These are phyloP conservation scores for Mesaphorura yosii DNA, from an alignment of 1,140 invertebrate species.

Conservation along the genomic window DNA sequence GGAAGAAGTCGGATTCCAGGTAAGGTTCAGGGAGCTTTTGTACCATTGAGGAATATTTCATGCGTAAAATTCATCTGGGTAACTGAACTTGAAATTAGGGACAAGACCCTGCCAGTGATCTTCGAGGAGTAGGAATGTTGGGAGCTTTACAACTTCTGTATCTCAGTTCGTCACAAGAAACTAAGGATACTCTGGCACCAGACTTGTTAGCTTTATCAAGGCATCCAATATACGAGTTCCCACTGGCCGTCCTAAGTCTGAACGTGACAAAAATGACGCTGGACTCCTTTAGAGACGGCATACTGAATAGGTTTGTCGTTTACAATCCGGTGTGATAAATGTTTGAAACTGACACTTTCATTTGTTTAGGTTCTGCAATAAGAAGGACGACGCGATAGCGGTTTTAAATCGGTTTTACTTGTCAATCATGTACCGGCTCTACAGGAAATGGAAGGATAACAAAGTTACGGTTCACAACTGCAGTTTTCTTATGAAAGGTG, in stretches of 20 bases:
- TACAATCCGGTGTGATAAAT: neutral
- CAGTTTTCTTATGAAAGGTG: slow-evolving; percentile 44
- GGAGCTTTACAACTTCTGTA: slow-evolving; percentile 40
- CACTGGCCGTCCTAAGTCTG: slow-evolving; percentile 44
- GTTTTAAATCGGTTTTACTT: slow-evolving; percentile 43
- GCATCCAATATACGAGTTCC: slow-evolving; percentile 43
- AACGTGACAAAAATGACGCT: slow-evolving; percentile 44
- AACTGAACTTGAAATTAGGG: slow-evolving; percentile 32
- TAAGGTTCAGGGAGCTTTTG: no score
- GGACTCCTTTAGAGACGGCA: slow-evolving; percentile 41
- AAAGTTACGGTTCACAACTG: slow-evolving; percentile 43
- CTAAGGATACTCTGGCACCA: slow-evolving; percentile 35
- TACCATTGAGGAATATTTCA: no score
- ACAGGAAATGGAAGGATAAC: slow-evolving; percentile 40
- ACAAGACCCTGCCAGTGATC: slow-evolving; percentile 45
- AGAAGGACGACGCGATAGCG: slow-evolving; percentile 36
- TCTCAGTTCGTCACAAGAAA: slow-evolving; percentile 37
- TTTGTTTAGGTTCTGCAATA: slow-evolving; percentile 39
- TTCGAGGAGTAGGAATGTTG: slow-evolving; percentile 43
- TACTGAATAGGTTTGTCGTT: slow-evolving; percentile 5
- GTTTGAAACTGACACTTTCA: slow-evolving; percentile 10
- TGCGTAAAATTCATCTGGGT: neutral
- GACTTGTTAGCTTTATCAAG: slow-evolving; percentile 42
- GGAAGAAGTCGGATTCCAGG: slow-evolving; percentile 49
- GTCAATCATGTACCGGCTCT: slow-evolving; percentile 39